Percentiles rank a stretch among this genome's conserved stretches.
These are phyloP conservation scores for Listrodromus nycthemerus DNA, from an alignment of 2,888 invertebrate genomes.

Conservation along the genomic window DNA sequence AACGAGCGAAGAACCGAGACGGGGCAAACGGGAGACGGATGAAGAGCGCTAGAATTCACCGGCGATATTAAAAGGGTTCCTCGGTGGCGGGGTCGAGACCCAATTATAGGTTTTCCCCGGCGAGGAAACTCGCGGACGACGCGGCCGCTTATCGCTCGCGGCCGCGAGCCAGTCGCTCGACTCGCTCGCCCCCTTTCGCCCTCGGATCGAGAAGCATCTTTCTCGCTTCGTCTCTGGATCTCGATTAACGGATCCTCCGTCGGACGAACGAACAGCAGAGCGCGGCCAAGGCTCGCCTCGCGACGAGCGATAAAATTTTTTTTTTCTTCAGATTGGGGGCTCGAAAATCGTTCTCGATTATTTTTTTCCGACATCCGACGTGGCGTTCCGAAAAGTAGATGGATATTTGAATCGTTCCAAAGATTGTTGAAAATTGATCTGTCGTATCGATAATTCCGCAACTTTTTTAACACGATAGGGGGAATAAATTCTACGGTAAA, in stretches of 20 bases:
- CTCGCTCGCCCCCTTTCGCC: not conserved
- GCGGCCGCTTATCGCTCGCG: conserved; percentile 36
- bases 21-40: not conserved
- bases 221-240: not conserved
- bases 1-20: conserved; percentile 40
- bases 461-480: too few relatives aligned
- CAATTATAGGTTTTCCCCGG: conserved; percentile 67
- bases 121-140: conserved; percentile 36
- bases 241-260: not conserved
- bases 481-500: too few relatives aligned
- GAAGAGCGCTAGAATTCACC: conserved; percentile 26
- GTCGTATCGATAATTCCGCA: too few relatives aligned
- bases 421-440: too few relatives aligned
- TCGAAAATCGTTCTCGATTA: too few relatives aligned
- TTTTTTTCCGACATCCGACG: too few relatives aligned
- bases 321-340: too few relatives aligned
- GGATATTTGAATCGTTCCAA: too few relatives aligned
- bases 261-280: too few relatives aligned
- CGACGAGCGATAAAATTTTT: not conserved
- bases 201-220: not conserved
- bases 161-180: conserved; percentile 14
- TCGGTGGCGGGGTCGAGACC: conserved; percentile 56
- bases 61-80: conserved; percentile 21
- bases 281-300: not conserved
- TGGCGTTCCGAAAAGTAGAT: too few relatives aligned